Conservation (phyloP, 1,140 invertebrate genomes). For the Panulirus ornatus region DNA sequence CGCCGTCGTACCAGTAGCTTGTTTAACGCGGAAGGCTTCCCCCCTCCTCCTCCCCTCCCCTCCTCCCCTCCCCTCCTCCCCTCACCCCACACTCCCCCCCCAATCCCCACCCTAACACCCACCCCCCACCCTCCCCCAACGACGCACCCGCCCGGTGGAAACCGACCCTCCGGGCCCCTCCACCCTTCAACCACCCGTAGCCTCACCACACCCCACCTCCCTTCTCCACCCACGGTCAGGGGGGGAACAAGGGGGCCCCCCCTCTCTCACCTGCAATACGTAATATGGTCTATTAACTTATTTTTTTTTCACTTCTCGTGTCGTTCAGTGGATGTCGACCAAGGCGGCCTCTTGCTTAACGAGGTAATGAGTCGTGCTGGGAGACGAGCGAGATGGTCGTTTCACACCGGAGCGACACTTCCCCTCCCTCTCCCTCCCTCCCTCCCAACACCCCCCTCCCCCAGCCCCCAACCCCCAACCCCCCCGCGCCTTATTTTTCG, state of each 20-base stretch:
- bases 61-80: slow-evolving; percentile 17
- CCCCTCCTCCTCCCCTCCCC: slow-evolving; percentile 24
- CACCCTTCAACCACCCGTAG: no score
- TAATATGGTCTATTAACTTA: no score
- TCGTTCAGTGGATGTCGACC: background rate
- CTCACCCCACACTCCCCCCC: background rate
- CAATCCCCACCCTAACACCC: background rate
- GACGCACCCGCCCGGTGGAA: no score
- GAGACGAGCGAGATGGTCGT: background rate
- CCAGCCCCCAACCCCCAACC: no score
- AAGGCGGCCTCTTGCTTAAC: slow-evolving; percentile 10
- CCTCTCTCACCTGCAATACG: no score
- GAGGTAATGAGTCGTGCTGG: slow-evolving; percentile 27
- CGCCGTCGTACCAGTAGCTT: no score
- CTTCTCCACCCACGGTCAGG: background rate
- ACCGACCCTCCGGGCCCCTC: no score
- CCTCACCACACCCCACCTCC: background rate
- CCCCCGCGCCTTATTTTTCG: slow-evolving; percentile 65
- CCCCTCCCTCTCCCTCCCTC: no score
- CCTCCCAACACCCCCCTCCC: no score
- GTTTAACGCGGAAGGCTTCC: slow-evolving; percentile 39
- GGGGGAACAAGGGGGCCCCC: no score
- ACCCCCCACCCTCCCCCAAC: no score
- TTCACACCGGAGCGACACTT: slow-evolving; percentile 50
- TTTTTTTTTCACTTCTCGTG: background rate